These are phyloP conservation scores for Proisotoma minuta DNA, from an alignment of 2,888 invertebrate genomes.

Conservation along the genomic window DNA sequence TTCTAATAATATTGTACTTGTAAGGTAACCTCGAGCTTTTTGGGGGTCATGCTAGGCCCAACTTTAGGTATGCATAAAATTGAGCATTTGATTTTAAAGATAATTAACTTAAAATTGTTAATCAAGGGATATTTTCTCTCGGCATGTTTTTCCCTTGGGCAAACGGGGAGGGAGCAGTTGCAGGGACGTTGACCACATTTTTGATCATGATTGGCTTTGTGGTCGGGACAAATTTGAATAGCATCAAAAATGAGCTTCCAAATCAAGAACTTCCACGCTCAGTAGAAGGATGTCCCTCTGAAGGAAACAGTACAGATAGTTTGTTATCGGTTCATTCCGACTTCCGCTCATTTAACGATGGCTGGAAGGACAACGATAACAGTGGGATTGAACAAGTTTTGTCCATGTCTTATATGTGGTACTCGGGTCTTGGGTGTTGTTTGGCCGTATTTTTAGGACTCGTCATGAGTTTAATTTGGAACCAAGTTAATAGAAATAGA, in stretches of 20 bases:
- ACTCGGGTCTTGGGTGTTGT: slow-evolving; percentile 48
- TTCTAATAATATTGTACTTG: neutral
- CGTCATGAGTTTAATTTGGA: slow-evolving; percentile 19
- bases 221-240: slow-evolving; percentile 48
- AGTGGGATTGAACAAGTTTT: slow-evolving; percentile 19
- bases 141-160: slow-evolving; percentile 87
- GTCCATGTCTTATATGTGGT: slow-evolving; percentile 50
- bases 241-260: slow-evolving; percentile 30
- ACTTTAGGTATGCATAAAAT: too few relatives aligned
- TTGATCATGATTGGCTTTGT: slow-evolving; percentile 48
- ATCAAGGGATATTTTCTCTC: slow-evolving; percentile 77
- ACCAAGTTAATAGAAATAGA: neutral
- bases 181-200: slow-evolving; percentile 49
- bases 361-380: slow-evolving; percentile 38
- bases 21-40: slow-evolving; percentile 74
- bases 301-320: neutral
- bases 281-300: slow-evolving; percentile 17
- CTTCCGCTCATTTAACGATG: neutral
- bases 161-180: slow-evolving; percentile 61
- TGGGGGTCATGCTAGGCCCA: slow-evolving; percentile 84
- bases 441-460: slow-evolving; percentile 48
- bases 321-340: neutral
- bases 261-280: slow-evolving; percentile 32
- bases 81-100: too few relatives aligned
- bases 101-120: too few relatives aligned